Percentiles rank a stretch among this genome's conserved stretches.
phyloP scores from a whole-genome alignment of 2,113 vertebrate genomes.

The Semnornis frantzii region DNA sequence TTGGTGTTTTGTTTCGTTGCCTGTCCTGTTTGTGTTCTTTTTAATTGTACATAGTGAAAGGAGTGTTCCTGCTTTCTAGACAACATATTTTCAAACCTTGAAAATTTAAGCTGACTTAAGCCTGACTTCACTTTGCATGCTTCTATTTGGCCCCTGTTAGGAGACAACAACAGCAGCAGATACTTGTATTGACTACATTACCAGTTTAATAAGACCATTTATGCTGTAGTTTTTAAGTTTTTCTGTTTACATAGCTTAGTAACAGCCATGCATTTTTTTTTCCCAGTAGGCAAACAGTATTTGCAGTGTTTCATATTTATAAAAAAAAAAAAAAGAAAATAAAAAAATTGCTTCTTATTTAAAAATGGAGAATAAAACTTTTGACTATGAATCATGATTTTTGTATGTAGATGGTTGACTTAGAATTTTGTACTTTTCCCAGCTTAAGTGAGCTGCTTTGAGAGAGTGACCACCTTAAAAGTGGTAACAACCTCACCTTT shows the following conservation, averaged over 20 bases:
- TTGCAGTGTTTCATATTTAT: constrained; percentile 76
- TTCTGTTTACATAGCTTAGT: constrained; percentile 69
- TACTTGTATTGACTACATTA: constrained; percentile 30
- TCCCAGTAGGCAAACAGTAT: constrained; percentile 46
- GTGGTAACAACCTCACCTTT: constrained; percentile 67
- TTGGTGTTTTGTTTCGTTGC: constrained; percentile 27
- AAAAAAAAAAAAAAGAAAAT: not conserved
- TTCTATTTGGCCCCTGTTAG: constrained; percentile 56
- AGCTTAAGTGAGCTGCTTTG: constrained; percentile 62
- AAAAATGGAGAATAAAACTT: constrained; percentile 65
- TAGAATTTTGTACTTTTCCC: constrained; percentile 72
- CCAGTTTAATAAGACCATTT: constrained; percentile 64
- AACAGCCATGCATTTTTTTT: constrained; percentile 60
- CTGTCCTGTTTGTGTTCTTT: constrained; percentile 58
- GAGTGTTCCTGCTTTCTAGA: constrained; percentile 76
- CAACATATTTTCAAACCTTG: constrained; percentile 52
- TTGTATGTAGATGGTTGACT: constrained; percentile 73
- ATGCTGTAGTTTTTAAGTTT: constrained; percentile 65
- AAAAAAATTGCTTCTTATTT: constrained; percentile 67
- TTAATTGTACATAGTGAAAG: constrained; percentile 73
- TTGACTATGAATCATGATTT: constrained; percentile 71
- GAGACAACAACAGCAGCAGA: constrained; percentile 29
- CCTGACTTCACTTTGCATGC: constrained; percentile 63
- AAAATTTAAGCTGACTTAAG: constrained; percentile 71
- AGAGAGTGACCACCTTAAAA: constrained; percentile 58